Evolutionary conservation across 2,797 vertebrate genomes (phyloP).

Genomic region (Typhlichthys subterraneus): DNA sequence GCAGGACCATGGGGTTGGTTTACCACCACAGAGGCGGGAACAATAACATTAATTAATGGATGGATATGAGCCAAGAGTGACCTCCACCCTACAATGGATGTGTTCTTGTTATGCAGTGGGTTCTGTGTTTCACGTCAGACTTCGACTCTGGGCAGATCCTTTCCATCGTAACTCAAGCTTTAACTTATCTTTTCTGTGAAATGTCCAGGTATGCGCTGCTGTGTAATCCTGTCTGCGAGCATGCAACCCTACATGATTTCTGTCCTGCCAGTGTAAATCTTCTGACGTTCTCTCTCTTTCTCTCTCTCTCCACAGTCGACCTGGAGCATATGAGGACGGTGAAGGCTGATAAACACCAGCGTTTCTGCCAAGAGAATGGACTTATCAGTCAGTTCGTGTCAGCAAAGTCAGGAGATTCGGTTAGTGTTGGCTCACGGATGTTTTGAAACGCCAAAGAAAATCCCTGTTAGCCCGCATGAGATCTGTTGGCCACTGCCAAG

Average conservation of each 20-base stretch:
- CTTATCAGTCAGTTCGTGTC: conserved; percentile 95
- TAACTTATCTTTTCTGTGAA: conserved; percentile 70
- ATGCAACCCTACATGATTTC: conserved; percentile 52
- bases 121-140: conserved; percentile 6
- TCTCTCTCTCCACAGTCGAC: conserved; percentile 85
- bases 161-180: conserved; percentile 53
- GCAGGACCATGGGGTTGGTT: conserved; percentile 38
- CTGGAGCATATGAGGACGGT: conserved; percentile 97
- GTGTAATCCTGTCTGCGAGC: conserved; percentile 45
- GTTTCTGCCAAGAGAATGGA: conserved; percentile 94
- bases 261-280: conserved; percentile 39
- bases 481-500: too few relatives aligned
- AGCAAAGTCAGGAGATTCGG: conserved; percentile 96
- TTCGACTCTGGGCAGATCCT: conserved; percentile 51
- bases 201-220: conserved; percentile 49
- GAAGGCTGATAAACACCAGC: conserved; percentile 94
- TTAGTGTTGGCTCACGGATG: conserved; percentile 68
- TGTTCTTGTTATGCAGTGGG: conserved; percentile 43
- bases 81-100: conserved; percentile 53
- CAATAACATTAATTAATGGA: background rate
- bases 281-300: conserved; percentile 27
- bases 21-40: conserved; percentile 17
- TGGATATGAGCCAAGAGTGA: conserved; percentile 26
- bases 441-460: background rate
- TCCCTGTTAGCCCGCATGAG: too few relatives aligned